Evolutionary conservation across 2,113 vertebrate genomes (phyloP).

Genomic region (Oryzias javanicus): DNA sequence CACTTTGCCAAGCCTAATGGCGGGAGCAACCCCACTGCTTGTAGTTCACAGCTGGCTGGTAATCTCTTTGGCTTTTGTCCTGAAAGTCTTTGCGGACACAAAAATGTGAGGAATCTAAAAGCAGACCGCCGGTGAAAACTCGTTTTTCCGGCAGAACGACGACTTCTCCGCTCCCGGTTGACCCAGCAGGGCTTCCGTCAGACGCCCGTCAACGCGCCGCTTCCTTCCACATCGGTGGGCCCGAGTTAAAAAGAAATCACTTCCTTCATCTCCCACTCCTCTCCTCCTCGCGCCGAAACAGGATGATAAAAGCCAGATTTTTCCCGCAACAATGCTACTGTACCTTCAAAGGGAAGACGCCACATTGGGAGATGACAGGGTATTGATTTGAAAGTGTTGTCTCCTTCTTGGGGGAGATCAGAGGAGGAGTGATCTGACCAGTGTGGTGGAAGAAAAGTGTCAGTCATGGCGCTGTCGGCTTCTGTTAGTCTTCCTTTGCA

Average conservation of each 20-base stretch:
- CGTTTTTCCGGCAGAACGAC: constrained; percentile 35
- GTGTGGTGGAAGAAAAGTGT: constrained; percentile 49
- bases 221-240: constrained; percentile 66
- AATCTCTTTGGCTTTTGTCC: constrained; percentile 45
- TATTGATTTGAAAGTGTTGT: constrained; percentile 71
- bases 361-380: constrained; percentile 68
- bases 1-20: constrained; percentile 71
- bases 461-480: constrained; percentile 16
- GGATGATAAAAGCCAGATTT: constrained; percentile 74
- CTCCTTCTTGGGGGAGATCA: constrained; percentile 69
- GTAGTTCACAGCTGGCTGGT: constrained; percentile 71
- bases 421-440: constrained; percentile 71
- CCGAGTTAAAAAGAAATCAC: constrained; percentile 67
- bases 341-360: constrained; percentile 73
- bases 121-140: constrained; percentile 17
- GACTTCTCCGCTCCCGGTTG: constrained; percentile 57
- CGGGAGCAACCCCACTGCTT: constrained; percentile 63
- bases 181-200: constrained; percentile 60
- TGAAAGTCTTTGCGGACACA: constrained; percentile 18
- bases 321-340: constrained; percentile 66
- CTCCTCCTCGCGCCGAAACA: constrained; percentile 59
- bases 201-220: constrained; percentile 61
- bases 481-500: constrained; percentile 23
- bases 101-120: background rate
- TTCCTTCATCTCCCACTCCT: constrained; percentile 60